Base-by-base conservation (phyloP, 2,113 vertebrate genomes). In the Penelope pileata region DNA sequence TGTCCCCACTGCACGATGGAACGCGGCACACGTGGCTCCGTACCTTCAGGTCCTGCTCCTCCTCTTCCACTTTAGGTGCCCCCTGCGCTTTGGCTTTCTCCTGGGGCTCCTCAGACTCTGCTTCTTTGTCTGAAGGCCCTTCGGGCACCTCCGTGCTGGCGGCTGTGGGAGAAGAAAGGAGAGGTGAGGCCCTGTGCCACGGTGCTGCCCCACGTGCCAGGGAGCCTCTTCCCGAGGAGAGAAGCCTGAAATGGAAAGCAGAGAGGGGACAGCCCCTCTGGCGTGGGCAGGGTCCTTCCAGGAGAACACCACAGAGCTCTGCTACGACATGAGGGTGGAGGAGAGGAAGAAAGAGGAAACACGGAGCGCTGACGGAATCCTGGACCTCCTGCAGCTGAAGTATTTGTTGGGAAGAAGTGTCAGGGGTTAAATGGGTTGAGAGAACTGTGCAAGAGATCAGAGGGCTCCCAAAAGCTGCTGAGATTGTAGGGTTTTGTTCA, bases 21-120 rank as follows among this genome's bases (percentile, higher is more conserved):
- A 27, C 1, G 2, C 16, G 10, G 56, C 81, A 0, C 18, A 17
- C 13, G 13, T 43, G 4, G 54, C 40, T 27, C 86, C 85, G 3
- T 97, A 99, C 99, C 98, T 99, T 99, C 62, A 99, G 97, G 92
- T 99, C 99, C 51, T 98, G 98, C 78, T 99, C 99, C n/a, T 97
- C 97, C 82, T 98, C 98, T 76, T 98, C 98, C 38, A 97, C 91
- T 97, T 98, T 99, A 36, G 96, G 95, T 17, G 87, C 80, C 78
- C 94, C 89, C 84, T 98, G 98, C 32, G 84, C 38, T 94, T 96
- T 98, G 6, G 75, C 63, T 81, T 98, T 98, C 72, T 99, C 98
- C 67, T 98, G 98, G 43, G 97, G 94, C 74, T 95, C 96, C 70
- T 99, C 98, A 16, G 80, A n/a, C 82, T 98, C 98, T 36, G 96